Evolutionary conservation across 2,797 vertebrate genomes (phyloP).

Genomic region (Brachyrhaphis roseni): DNA sequence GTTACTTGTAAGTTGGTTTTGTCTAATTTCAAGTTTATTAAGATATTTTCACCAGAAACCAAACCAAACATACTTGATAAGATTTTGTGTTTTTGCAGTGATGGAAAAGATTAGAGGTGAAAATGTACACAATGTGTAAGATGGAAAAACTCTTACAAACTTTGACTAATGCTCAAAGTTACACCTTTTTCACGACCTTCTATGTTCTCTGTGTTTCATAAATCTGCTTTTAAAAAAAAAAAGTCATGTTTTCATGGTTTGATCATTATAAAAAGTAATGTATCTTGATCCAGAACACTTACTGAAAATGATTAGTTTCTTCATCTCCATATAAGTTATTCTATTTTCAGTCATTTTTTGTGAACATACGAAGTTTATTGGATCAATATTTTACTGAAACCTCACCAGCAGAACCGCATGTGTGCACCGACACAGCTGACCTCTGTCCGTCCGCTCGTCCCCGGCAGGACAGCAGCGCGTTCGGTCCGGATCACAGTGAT

Average conservation of each 20-base stretch:
- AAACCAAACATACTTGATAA: too few relatives aligned
- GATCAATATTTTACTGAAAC: neutral
- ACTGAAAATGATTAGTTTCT: neutral
- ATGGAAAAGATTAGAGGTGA: too few relatives aligned
- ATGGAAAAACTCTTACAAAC: too few relatives aligned
- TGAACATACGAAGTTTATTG: neutral
- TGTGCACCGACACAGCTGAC: slow-evolving; percentile 10
- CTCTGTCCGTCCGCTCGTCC: slow-evolving; percentile 29
- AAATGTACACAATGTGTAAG: too few relatives aligned
- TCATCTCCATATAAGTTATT: neutral
- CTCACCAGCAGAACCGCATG: neutral
- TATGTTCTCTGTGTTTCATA: neutral
- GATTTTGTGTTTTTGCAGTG: too few relatives aligned
- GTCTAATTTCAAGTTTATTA: too few relatives aligned
- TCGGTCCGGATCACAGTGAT: slow-evolving; percentile 31
- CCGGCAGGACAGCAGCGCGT: slow-evolving; percentile 32
- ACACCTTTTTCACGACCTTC: neutral
- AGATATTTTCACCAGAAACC: too few relatives aligned
- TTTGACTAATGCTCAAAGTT: slow-evolving; percentile 1
- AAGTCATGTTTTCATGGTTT: neutral
- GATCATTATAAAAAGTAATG: neutral
- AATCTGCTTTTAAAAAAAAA: neutral
- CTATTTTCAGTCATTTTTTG: neutral
- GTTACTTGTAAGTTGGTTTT: too few relatives aligned
- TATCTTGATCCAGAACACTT: neutral